A percentile compares a stretch with the other conserved stretches of the same genome.
Conservation (phyloP, 2,888 invertebrate genomes). For the Dicranocentrus wangi region DNA sequence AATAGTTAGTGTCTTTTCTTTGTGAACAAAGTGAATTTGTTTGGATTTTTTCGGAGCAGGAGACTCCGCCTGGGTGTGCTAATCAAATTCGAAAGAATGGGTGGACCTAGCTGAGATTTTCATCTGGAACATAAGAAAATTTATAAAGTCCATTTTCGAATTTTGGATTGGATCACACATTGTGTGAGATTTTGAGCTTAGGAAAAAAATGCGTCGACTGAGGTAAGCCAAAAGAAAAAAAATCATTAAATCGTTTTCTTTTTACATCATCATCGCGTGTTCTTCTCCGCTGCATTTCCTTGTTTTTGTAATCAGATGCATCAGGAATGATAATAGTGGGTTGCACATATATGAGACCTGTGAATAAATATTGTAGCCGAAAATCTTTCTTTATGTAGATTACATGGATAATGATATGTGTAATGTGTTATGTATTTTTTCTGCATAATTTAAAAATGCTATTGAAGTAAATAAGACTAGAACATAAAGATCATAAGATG, state of each 20-base stretch:
- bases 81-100: conserved; percentile 12
- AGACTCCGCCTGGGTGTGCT: background rate
- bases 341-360: background rate
- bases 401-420: background rate
- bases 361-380: background rate
- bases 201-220: conserved; percentile 10
- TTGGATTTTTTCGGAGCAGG: background rate
- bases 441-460: conserved; percentile 5
- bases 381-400: background rate
- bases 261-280: background rate
- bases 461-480: too few relatives aligned
- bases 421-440: conserved; percentile 1
- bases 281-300: conserved; percentile 33
- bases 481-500: too few relatives aligned
- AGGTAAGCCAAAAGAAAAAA: conserved; percentile 20
- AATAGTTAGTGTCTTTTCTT: background rate
- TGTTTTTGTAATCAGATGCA: conserved; percentile 33
- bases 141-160: background rate
- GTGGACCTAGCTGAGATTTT: background rate
- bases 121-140: background rate
- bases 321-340: conserved; percentile 16
- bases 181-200: background rate
- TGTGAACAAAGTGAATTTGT: background rate
- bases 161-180: conserved; percentile 13
- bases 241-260: conserved; percentile 5